Conservation (phyloP, 1,140 invertebrate genomes). For the Drosophila ercepeae region DNA sequence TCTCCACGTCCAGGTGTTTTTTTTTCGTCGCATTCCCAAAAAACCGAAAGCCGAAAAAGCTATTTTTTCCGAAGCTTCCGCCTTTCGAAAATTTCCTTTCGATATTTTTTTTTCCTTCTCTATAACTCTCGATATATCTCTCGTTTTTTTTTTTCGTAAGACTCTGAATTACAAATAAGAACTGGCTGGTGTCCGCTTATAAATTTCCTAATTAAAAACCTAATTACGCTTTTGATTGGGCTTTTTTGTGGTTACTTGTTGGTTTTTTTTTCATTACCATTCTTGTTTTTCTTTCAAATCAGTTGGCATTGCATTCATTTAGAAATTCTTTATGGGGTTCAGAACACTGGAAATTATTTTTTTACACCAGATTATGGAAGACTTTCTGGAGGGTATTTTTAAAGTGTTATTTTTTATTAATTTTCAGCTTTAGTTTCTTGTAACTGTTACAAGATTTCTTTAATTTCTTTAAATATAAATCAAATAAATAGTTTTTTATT, state of each 20-base stretch:
- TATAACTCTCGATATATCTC: no score
- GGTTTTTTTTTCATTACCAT: constrained; percentile 20
- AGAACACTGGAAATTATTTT: no score
- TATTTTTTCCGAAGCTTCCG: constrained; percentile 17
- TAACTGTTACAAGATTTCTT: no score
- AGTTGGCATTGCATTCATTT: not conserved
- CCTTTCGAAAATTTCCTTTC: constrained; percentile 18
- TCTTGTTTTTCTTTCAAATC: constrained; percentile 4
- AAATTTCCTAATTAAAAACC: constrained; percentile 62
- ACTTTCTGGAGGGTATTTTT: no score
- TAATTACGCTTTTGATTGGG: constrained; percentile 34
- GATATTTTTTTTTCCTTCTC: no score
- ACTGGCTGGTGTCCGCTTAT: constrained; percentile 43
- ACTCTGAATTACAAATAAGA: constrained; percentile 2
- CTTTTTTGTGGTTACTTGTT: not conserved
- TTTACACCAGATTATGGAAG: no score
- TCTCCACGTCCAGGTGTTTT: constrained; percentile 13
- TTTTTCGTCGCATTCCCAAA: not conserved
- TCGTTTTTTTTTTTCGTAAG: no score
- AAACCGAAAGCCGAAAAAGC: constrained; percentile 8
- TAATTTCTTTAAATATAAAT: no score
- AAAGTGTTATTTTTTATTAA: no score
- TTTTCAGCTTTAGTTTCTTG: no score
- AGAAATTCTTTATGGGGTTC: not conserved
- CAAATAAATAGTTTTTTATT: no score